Base-by-base conservation (phyloP, 2,888 invertebrate genomes). In the Antheraea assamensis region DNA sequence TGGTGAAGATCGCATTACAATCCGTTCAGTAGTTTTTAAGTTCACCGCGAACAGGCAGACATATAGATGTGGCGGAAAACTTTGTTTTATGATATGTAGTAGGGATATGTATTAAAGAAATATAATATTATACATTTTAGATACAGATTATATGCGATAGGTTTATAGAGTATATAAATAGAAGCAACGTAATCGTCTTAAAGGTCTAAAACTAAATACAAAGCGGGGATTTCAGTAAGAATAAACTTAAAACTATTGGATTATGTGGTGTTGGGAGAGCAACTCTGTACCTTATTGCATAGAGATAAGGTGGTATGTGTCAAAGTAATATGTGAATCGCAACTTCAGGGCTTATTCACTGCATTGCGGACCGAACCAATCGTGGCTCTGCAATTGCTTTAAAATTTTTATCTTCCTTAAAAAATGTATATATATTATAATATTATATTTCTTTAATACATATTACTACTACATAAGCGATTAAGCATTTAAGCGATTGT, bases 201-300 rank as follows among this genome's bases (percentile, higher is more conserved):
- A 68, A 68, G 66, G 66, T 21, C 35, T 68, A 30, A 31, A 68
- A 8, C 35, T 35, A 35, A 68, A 68, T 68, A 68, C 35, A 35
- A 31, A 31, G 31, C 31, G 35, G 19, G 66, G 66, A 68, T 64
- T 64, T 17, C 19, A 64, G 17, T 64, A 64, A 64, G 24, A 68
- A 68, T 35, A 68, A 5, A 31, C 21, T 68, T 3, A 61, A 61
- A 61, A 15, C 61, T 61, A 27, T 61, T 27, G 19, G 10, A 68
- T 21, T 35, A 68, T 68, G 35, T 24, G 31, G 35, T 31, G 35
- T 61, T 61, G 35, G 17, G 2, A 4, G 64, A 68, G 19, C 13
- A 21, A 68, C 10, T 21, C 21, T 68, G 8, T 35, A 68, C 35
- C 35, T 68, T 68, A 31, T 35, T n/a, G 21, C 21, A 35, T 19